Evolutionary conservation across 2,888 invertebrate genomes (phyloP).

Genomic region (Ophion ellenae): DNA sequence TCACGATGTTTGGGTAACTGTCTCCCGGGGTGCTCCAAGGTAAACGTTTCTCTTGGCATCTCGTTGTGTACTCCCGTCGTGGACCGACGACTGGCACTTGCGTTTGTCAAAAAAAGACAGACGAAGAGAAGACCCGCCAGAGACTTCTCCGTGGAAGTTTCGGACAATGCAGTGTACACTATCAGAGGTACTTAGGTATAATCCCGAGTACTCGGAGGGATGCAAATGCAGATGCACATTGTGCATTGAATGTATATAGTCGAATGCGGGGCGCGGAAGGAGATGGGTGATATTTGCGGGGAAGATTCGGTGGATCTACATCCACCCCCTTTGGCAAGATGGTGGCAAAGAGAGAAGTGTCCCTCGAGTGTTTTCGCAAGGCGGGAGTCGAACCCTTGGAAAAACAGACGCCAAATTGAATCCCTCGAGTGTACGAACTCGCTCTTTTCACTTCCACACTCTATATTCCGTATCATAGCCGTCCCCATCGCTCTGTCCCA

Average conservation of each 20-base stretch:
- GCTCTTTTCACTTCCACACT: slow-evolving; percentile 70
- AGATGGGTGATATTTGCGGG: slow-evolving; percentile 49
- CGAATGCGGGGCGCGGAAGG: slow-evolving; percentile 4
- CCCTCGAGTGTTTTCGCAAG: slow-evolving; percentile 83
- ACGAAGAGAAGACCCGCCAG: background rate
- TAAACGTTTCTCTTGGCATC: slow-evolving; percentile 71
- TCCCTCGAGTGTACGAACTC: slow-evolving; percentile 80
- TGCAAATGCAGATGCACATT: background rate
- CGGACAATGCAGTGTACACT: slow-evolving; percentile 3
- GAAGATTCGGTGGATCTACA: slow-evolving; percentile 17
- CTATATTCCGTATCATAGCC: slow-evolving; percentile 60
- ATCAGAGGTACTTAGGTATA: slow-evolving; percentile 42
- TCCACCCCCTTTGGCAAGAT: slow-evolving; percentile 56
- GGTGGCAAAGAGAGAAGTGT: slow-evolving; percentile 80
- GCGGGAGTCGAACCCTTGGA: slow-evolving; percentile 83
- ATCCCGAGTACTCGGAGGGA: slow-evolving; percentile 18
- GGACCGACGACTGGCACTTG: slow-evolving; percentile 51
- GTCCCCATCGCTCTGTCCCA: slow-evolving; percentile 45
- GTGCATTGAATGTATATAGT: background rate
- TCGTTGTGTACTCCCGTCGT: slow-evolving; percentile 52
- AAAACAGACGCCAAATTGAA: slow-evolving; percentile 84
- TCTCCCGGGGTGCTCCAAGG: slow-evolving; percentile 59
- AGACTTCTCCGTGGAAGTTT: slow-evolving; percentile 7
- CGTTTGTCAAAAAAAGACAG: slow-evolving; percentile 35
- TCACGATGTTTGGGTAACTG: slow-evolving; percentile 34